Conservation (phyloP, 92 coral and sea anemone species). For the Siderastrea radians region DNA sequence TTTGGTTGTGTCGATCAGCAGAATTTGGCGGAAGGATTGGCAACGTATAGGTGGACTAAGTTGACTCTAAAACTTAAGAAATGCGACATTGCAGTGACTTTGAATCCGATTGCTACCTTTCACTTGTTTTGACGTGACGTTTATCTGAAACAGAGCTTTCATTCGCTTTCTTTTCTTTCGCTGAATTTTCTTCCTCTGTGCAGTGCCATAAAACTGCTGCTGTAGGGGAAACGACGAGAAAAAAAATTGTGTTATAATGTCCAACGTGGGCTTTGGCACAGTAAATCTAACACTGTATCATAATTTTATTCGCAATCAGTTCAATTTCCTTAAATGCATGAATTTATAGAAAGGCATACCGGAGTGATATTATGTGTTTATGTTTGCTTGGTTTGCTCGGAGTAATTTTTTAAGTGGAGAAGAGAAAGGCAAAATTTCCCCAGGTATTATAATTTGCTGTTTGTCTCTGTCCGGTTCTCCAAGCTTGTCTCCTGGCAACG, state of each 20-base stretch:
- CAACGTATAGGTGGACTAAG: not conserved
- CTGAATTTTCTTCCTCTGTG: not conserved
- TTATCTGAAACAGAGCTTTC: not conserved
- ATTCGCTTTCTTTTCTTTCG: no score
- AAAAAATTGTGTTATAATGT: not conserved
- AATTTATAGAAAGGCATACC: not conserved
- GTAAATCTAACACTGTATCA: not conserved
- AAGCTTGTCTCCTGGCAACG: constrained; percentile 1
- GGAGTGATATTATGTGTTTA: not conserved
- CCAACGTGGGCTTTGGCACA: not conserved
- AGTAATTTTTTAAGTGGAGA: not conserved
- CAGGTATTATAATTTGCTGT: no score
- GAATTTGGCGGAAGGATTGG: not conserved
- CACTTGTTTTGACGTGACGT: not conserved
- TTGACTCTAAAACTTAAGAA: not conserved
- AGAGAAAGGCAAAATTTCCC: not conserved
- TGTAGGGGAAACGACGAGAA: not conserved
- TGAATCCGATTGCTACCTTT: not conserved
- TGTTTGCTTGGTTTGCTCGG: not conserved
- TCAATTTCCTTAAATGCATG: not conserved
- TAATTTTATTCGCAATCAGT: constrained; percentile 4
- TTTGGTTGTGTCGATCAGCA: not conserved
- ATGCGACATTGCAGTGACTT: not conserved
- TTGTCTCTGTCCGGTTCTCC: not conserved
- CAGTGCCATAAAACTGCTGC: not conserved